Percentiles rank a stretch among this genome's conserved stretches.
Evolutionary conservation across 2,113 vertebrate species (phyloP).

Genomic region (Gnathonemus echidnorhynchus): DNA sequence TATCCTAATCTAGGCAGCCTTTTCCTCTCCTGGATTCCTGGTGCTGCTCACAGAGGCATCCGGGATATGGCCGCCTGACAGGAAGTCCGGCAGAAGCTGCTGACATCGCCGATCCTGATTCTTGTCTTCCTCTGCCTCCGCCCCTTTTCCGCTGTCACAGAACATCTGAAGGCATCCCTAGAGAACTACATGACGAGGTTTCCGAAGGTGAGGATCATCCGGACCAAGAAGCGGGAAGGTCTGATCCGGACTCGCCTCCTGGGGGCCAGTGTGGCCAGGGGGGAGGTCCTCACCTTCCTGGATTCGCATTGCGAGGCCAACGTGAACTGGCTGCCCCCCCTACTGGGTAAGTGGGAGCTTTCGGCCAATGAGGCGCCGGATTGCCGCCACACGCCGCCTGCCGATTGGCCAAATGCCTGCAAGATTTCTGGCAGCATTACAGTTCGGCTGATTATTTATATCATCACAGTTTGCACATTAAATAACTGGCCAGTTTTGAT

Average conservation of each 20-base stretch:
- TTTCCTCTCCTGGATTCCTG: not conserved
- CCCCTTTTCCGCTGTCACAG: constrained; percentile 48
- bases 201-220: constrained; percentile 77
- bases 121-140: constrained; percentile 8
- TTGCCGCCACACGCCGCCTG: not conserved
- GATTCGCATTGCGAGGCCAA: constrained; percentile 88
- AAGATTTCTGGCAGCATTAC: not conserved
- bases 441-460: not conserved
- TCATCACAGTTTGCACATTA: not conserved
- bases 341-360: constrained; percentile 69
- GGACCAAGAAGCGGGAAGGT: constrained; percentile 79
- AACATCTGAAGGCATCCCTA: constrained; percentile 73
- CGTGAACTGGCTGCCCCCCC: constrained; percentile 82
- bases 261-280: constrained; percentile 74
- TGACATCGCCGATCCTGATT: not conserved
- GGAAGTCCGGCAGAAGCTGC: not conserved
- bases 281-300: constrained; percentile 78
- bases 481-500: not conserved
- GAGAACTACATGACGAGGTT: constrained; percentile 79
- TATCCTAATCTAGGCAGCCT: not conserved
- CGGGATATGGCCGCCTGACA: not conserved
- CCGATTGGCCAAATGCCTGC: not conserved
- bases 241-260: constrained; percentile 78
- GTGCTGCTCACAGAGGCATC: no score
- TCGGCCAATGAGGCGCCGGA: not conserved